Evolutionary conservation across 2,113 vertebrate species (phyloP).

Genomic region (Odocoileus hemionus): DNA sequence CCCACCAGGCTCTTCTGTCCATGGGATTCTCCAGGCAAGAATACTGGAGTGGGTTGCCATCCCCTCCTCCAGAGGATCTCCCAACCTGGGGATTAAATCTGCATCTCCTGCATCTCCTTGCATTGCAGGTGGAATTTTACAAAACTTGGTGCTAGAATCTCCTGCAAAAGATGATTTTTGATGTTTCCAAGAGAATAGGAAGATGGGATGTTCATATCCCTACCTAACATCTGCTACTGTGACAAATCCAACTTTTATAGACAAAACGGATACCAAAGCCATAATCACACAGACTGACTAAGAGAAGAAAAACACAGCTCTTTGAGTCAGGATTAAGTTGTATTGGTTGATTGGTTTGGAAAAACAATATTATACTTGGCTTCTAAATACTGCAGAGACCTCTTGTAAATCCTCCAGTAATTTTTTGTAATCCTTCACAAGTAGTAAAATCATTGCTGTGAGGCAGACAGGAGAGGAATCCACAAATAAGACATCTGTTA

Average conservation of each 20-base stretch:
- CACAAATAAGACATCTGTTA: constrained; percentile 82
- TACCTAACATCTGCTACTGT: not conserved
- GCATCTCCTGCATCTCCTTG: not conserved
- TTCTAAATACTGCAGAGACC: constrained; percentile 74
- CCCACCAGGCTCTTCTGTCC: not conserved
- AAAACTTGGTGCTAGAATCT: not conserved
- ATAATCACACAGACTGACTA: constrained; percentile 57
- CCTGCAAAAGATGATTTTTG: not conserved
- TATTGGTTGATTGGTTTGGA: constrained; percentile 70
- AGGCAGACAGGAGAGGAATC: constrained; percentile 79
- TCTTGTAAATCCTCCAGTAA: constrained; percentile 79
- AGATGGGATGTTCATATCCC: not conserved
- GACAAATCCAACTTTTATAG: constrained; percentile 61
- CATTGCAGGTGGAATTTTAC: not conserved
- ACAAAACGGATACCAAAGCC: constrained; percentile 55
- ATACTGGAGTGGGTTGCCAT: not conserved
- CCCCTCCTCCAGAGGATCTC: not conserved
- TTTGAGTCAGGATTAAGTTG: constrained; percentile 61
- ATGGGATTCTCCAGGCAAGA: not conserved
- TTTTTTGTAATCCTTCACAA: constrained; percentile 80
- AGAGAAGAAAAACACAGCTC: constrained; percentile 48
- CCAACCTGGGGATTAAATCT: not conserved
- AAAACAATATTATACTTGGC: constrained; percentile 76
- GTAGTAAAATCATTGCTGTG: constrained; percentile 80
- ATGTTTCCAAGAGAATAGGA: constrained; percentile 10